Evolutionary conservation across 2,797 vertebrate species (phyloP), one percentile per base, ranked within the genome.

Genomic region (Enteromius afrohamiltoni): DNA sequence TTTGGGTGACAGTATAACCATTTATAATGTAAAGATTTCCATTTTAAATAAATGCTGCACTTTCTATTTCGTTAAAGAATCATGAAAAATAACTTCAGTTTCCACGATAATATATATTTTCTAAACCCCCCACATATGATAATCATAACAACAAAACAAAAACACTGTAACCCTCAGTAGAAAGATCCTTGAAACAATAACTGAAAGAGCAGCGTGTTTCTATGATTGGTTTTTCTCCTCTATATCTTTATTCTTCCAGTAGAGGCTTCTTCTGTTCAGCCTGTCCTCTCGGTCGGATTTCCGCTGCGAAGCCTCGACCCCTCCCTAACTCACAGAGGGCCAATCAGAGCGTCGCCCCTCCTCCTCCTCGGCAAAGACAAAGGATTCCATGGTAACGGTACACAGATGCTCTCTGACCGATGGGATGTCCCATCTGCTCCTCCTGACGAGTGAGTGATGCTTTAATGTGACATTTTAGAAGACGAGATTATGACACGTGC

Each of bases 361-460:
- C 82, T 87, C 80, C 83, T 80, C 62, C 85, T 87, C 77, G 62
- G 78, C 75, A 7, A 29, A 91, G 88, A 95, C 94, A 95, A 94
- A 94, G 92, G 94, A 94, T 94, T 89, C 94, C 86, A 93, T 92
- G 91, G 93, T 74, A 92, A 94, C 93, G 26, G 82, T 89, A 93
- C 85, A 93, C 88, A 91, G 90, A 90, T 90, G 90, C 80, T 68
- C 70, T 73, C 34, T 71, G 83, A 78, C 87, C 77, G 55, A 77
- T 31, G 23, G 71, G 69, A 71, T 71, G 29, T 11, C 34, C 70
- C 45, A 87, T 86, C 77, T 82, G 37, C 34, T 67, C 31, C 3
- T 42, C 2, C 42, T 68, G 7, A 62, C 13, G 51, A 71, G 26
- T 9, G 34, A 26, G 17, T 7, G 10, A 9, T 8, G 17, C 21